Percentiles rank a stretch among this genome's conserved stretches.
These are phyloP conservation scores for Stratiomys singularior DNA, from an alignment of 2,888 invertebrate genomes.

Conservation along the genomic window DNA sequence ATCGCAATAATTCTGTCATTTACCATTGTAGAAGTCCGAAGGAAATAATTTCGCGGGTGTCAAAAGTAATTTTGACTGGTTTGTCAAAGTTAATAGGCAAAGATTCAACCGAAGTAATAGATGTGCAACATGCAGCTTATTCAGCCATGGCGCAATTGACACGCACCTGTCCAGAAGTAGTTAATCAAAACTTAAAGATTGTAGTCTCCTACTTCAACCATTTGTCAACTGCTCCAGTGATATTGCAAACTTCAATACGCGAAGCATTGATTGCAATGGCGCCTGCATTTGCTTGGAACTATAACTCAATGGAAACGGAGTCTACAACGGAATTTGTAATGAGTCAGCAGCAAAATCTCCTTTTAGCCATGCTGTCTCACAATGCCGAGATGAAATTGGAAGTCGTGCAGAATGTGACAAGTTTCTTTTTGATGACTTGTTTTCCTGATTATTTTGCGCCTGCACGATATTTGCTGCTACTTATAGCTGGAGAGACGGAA, in stretches of 20 bases:
- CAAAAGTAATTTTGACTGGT: conserved; percentile 63
- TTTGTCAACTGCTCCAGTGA: conserved; percentile 62
- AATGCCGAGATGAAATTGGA: conserved; percentile 81
- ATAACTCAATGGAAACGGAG: conserved; percentile 56
- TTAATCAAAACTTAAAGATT: conserved; percentile 73
- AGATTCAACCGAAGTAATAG: conserved; percentile 61
- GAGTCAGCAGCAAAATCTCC: conserved; percentile 64
- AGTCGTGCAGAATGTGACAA: conserved; percentile 84
- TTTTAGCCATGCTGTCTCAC: conserved; percentile 76
- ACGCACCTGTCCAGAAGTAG: conserved; percentile 68
- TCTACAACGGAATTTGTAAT: conserved; percentile 62
- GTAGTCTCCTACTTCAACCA: conserved; percentile 63
- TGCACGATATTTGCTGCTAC: conserved; percentile 81
- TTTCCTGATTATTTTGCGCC: conserved; percentile 85
- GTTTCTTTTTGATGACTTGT: conserved; percentile 81
- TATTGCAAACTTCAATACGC: conserved; percentile 73
- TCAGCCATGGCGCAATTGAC: conserved; percentile 67
- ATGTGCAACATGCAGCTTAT: conserved; percentile 67
- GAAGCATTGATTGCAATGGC: conserved; percentile 78
- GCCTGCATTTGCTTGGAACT: conserved; percentile 69
- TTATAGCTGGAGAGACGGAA: conserved; percentile 86
- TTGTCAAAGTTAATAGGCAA: conserved; percentile 62
- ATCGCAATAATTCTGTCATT: background rate
- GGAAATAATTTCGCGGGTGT: conserved; percentile 62
- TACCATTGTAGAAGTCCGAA: conserved; percentile 57